A percentile compares a stretch with the other conserved stretches of the same genome.
Evolutionary conservation across 37 sponge, comb jelly and placozoan genomes (phyloP).

Genomic region (Hormiphora californensis): DNA sequence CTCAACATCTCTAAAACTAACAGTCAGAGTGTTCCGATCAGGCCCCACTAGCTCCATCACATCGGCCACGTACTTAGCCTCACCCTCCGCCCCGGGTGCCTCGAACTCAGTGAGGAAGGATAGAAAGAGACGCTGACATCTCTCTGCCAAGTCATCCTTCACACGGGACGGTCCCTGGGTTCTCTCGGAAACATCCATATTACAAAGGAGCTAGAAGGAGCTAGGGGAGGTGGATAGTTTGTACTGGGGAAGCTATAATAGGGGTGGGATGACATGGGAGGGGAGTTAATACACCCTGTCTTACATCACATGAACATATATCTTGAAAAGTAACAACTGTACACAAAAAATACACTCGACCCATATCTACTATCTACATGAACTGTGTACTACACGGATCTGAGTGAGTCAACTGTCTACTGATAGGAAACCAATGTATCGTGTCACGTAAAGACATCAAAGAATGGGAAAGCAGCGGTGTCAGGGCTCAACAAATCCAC

Average conservation of each 20-base stretch:
- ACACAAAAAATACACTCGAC: no score
- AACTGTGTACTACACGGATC: no score
- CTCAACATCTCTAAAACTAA: constrained; percentile 83
- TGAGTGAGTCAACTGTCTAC: no score
- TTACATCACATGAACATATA: no score
- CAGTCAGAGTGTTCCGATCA: constrained; percentile 86
- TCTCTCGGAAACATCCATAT: constrained; percentile 56
- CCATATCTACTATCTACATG: no score
- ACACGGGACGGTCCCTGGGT: constrained; percentile 50
- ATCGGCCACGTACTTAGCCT: constrained; percentile 72
- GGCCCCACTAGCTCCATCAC: constrained; percentile 71
- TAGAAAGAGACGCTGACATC: constrained; percentile 82
- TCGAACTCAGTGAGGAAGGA: constrained; percentile 83
- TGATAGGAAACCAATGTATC: no score
- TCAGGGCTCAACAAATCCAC: constrained; percentile 63
- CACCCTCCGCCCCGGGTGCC: constrained; percentile 63
- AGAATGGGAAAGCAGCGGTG: constrained; percentile 63
- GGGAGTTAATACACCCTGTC: no score
- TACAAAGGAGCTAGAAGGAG: neutral
- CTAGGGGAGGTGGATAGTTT: no score
- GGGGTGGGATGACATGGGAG: no score
- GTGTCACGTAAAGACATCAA: constrained; percentile 55
- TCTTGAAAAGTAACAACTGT: no score
- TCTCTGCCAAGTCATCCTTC: constrained; percentile 81
- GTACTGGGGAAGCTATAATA: no score